Conservation (phyloP, 1,140 invertebrate species). For the Drosophila novamexicana region DNA sequence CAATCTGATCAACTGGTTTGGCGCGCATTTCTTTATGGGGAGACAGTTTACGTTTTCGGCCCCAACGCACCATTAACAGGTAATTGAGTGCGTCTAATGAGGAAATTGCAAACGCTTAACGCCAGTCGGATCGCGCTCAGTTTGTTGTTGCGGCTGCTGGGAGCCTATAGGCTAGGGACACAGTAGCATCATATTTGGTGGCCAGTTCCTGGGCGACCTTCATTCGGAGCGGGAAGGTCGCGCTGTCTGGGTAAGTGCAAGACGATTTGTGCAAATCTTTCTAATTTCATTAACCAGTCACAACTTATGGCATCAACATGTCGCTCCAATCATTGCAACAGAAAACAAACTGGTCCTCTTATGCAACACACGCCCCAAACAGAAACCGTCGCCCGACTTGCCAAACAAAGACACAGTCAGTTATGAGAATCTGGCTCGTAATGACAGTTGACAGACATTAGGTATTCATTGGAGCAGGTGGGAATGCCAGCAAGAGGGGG, state of each 20-base stretch:
- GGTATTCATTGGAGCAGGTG: conserved; percentile 7
- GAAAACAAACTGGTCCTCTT: conserved; percentile 60
- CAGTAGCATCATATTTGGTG: conserved; percentile 13
- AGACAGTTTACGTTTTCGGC: conserved; percentile 52
- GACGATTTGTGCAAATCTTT: conserved; percentile 38
- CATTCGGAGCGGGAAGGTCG: conserved; percentile 26
- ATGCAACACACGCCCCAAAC: conserved; percentile 47
- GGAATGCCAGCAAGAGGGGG: background rate
- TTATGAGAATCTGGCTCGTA: conserved; percentile 43
- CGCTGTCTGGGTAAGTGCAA: conserved; percentile 53
- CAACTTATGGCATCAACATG: background rate
- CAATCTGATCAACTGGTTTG: conserved; percentile 72
- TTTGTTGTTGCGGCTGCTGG: background rate
- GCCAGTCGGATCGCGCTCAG: background rate
- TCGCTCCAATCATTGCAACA: background rate
- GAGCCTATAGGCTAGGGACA: conserved; percentile 2
- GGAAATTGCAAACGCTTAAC: conserved; percentile 57
- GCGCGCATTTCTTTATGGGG: conserved; percentile 57
- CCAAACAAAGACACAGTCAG: conserved; percentile 23
- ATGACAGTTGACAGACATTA: conserved; percentile 11
- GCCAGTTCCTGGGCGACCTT: conserved; percentile 43
- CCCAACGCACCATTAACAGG: conserved; percentile 26
- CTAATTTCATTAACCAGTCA: conserved; percentile 13
- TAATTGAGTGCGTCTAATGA: conserved; percentile 80
- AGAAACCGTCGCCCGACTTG: conserved; percentile 32